These are phyloP conservation scores for Notolabrus celidotus DNA, from an alignment of 2,797 vertebrate species.

Conservation along the genomic window DNA sequence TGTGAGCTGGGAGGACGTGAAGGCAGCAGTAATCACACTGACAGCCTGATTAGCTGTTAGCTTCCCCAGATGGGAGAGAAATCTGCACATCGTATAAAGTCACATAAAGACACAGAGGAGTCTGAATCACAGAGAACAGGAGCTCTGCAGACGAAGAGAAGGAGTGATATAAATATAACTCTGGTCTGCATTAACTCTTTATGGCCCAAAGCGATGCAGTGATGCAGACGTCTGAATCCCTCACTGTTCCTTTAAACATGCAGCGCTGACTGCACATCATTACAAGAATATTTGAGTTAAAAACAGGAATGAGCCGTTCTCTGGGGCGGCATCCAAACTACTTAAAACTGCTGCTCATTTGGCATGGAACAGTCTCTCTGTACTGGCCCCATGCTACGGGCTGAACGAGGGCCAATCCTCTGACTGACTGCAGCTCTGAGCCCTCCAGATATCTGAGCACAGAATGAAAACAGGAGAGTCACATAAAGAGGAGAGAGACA, in stretches of 20 bases:
- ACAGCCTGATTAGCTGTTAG: conserved; percentile 38
- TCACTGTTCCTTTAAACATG: conserved; percentile 24
- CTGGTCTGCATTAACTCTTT: not conserved
- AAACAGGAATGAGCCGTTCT: conserved; percentile 38
- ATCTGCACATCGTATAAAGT: not conserved
- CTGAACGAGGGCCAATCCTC: conserved; percentile 53
- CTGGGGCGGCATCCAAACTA: conserved; percentile 33
- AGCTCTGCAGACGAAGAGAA: too few relatives aligned
- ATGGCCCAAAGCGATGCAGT: not conserved
- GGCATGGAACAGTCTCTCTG: conserved; percentile 54
- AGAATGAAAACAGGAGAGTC: not conserved
- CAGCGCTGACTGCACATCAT: conserved; percentile 40
- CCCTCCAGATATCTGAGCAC: conserved; percentile 33
- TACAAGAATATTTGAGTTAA: conserved; percentile 30
- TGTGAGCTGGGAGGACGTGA: conserved; percentile 42
- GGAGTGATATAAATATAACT: too few relatives aligned
- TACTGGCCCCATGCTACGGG: conserved; percentile 46
- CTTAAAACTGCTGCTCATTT: conserved; percentile 47
- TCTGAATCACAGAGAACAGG: too few relatives aligned
- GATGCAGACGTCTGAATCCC: conserved; percentile 17
- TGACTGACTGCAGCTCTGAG: conserved; percentile 53
- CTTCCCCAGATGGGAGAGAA: conserved; percentile 8
- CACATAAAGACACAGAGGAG: not conserved
- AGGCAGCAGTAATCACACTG: not conserved
- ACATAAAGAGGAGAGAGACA: not conserved